These are phyloP conservation scores for Formica aserva DNA, from an alignment of 2,888 invertebrate genomes.

Conservation along the genomic window DNA sequence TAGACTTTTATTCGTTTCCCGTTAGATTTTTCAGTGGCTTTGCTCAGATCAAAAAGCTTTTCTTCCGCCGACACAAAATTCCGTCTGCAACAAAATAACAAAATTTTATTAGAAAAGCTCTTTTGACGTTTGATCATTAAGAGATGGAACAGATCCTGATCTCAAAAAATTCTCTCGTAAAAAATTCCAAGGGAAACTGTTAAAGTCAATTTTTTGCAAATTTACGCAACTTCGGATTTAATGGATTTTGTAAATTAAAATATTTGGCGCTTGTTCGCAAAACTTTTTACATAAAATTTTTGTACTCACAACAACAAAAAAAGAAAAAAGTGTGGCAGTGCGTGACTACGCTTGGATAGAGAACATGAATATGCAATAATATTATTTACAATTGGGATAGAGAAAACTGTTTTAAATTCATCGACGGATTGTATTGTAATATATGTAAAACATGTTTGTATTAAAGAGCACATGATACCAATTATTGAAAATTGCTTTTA, in stretches of 20 bases:
- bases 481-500: background rate
- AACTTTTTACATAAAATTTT: constrained; percentile 1
- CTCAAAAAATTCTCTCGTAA: constrained; percentile 23
- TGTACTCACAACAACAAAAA: background rate
- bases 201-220: constrained; percentile 3
- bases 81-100: constrained; percentile 70
- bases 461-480: background rate
- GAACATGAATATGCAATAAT: constrained; percentile 25
- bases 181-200: constrained; percentile 29
- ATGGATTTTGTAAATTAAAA: constrained; percentile 23
- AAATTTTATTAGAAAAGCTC: constrained; percentile 62
- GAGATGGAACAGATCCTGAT: constrained; percentile 49
- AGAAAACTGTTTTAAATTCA: constrained; percentile 22
- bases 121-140: constrained; percentile 58
- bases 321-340: background rate
- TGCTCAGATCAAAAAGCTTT: constrained; percentile 42
- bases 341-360: background rate
- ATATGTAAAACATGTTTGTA: background rate
- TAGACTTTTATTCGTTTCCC: constrained; percentile 40
- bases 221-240: background rate
- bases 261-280: constrained; percentile 8
- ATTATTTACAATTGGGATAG: constrained; percentile 14
- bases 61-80: constrained; percentile 15
- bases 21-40: constrained; percentile 50
- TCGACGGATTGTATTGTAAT: background rate